Evolutionary conservation across 1,140 invertebrate genomes (phyloP).

Genomic region (Tetramorium simillimum): DNA sequence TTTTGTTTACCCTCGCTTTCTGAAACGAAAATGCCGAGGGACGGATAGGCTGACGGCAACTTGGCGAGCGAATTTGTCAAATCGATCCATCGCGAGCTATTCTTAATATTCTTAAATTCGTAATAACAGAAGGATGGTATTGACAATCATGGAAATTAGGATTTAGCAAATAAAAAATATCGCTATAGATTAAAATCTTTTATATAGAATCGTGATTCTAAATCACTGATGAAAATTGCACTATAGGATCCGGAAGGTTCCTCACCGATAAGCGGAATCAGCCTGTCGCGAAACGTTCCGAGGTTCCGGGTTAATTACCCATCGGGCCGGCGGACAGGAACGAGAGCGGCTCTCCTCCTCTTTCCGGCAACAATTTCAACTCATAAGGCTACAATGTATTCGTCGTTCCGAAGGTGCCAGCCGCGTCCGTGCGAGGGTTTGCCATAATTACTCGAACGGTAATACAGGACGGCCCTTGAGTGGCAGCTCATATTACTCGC

Average conservation of each 20-base stretch:
- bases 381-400: slow-evolving; percentile 75
- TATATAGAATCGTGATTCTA: neutral
- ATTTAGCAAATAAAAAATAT: neutral
- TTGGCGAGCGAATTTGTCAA: neutral
- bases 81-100: neutral
- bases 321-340: slow-evolving; percentile 62
- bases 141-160: neutral
- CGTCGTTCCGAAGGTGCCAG: slow-evolving; percentile 59
- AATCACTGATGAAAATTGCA: slow-evolving; percentile 27
- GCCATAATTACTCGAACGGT: slow-evolving; percentile 83
- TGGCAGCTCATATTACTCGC: slow-evolving; percentile 84
- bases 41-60: no score
- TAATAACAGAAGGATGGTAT: neutral
- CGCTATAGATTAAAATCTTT: neutral
- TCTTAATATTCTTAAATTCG: neutral
- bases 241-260: neutral
- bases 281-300: slow-evolving; percentile 38
- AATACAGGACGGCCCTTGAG: slow-evolving; percentile 82
- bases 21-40: neutral
- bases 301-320: slow-evolving; percentile 65
- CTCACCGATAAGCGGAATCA: slow-evolving; percentile 35
- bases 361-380: slow-evolving; percentile 75
- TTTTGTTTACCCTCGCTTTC: neutral
- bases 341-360: slow-evolving; percentile 55
- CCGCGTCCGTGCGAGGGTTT: slow-evolving; percentile 66